Percentiles rank a stretch among this genome's conserved stretches.
Evolutionary conservation across 2,888 invertebrate species (phyloP).

Genomic region (Eurois occulta): DNA sequence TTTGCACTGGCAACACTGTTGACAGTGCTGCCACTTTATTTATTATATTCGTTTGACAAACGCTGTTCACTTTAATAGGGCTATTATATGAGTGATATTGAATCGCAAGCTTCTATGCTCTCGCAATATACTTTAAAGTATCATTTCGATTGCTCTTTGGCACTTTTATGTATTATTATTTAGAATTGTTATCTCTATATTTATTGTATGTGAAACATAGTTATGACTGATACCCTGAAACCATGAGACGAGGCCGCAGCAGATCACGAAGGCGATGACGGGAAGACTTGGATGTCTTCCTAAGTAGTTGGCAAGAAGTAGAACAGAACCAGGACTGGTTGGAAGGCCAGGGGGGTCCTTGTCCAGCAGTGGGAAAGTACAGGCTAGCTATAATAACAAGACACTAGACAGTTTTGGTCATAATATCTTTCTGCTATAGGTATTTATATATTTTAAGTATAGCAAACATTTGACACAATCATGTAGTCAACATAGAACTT

Average conservation of each 20-base stretch:
- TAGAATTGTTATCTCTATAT: neutral
- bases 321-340: neutral
- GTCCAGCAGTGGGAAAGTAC: neutral
- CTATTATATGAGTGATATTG: conserved; percentile 14
- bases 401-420: neutral
- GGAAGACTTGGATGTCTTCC: neutral
- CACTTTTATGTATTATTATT: neutral
- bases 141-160: neutral
- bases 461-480: neutral
- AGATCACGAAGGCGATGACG: neutral
- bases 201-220: neutral
- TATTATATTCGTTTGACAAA: conserved; percentile 46
- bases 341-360: no score
- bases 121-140: conserved; percentile 7
- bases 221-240: neutral
- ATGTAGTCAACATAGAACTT: neutral
- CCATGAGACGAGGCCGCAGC: neutral
- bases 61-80: conserved; percentile 22
- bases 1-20: conserved; percentile 21
- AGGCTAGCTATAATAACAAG: neutral
- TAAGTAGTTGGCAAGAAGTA: neutral
- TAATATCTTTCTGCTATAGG: neutral
- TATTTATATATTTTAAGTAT: no score
- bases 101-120: conserved; percentile 19
- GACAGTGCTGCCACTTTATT: conserved; percentile 49